phyloP scores from a whole-genome alignment of 2,888 invertebrate species.

The Andrena dorsata region DNA sequence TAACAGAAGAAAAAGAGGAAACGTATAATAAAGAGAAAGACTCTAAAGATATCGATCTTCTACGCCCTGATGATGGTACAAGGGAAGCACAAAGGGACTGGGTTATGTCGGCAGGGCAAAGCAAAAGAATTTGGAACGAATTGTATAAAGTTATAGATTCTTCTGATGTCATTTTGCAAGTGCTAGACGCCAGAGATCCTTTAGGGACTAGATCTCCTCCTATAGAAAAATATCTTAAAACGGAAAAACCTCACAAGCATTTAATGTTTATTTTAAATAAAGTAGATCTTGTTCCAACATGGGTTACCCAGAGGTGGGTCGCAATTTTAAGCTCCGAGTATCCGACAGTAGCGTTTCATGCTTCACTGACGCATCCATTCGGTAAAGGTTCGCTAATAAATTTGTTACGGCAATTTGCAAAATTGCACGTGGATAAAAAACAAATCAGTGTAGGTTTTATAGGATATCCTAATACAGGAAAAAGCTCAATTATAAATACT shows the following conservation, averaged over 20 bases:
- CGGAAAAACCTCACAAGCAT: slow-evolving; percentile 98
- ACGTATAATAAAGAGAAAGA: slow-evolving; percentile 92
- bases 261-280: slow-evolving; percentile 98
- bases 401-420: slow-evolving; percentile 96
- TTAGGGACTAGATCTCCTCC: slow-evolving; percentile 97
- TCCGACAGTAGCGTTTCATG: slow-evolving; percentile 99
- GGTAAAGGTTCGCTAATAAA: slow-evolving; percentile 99
- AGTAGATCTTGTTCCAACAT: slow-evolving; percentile 97
- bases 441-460: slow-evolving; percentile 99
- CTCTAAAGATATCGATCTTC: slow-evolving; percentile 91
- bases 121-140: slow-evolving; percentile 99
- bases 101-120: slow-evolving; percentile 98
- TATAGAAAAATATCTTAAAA: slow-evolving; percentile 94
- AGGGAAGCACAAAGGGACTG: slow-evolving; percentile 94
- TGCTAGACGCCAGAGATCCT: slow-evolving; percentile 98
- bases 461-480: slow-evolving; percentile 99
- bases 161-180: slow-evolving; percentile 98
- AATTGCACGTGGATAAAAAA: slow-evolving; percentile 97
- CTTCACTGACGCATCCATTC: slow-evolving; percentile 99
- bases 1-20: slow-evolving; percentile 90
- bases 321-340: slow-evolving; percentile 96
- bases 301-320: slow-evolving; percentile 99
- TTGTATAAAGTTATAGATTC: slow-evolving; percentile 99
- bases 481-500: slow-evolving; percentile 99
- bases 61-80: slow-evolving; percentile 92